Evolutionary conservation across 2,888 invertebrate genomes (phyloP), one percentile per base, ranked within the genome.

Genomic region (Ashinkailepas kermadecensis): DNA sequence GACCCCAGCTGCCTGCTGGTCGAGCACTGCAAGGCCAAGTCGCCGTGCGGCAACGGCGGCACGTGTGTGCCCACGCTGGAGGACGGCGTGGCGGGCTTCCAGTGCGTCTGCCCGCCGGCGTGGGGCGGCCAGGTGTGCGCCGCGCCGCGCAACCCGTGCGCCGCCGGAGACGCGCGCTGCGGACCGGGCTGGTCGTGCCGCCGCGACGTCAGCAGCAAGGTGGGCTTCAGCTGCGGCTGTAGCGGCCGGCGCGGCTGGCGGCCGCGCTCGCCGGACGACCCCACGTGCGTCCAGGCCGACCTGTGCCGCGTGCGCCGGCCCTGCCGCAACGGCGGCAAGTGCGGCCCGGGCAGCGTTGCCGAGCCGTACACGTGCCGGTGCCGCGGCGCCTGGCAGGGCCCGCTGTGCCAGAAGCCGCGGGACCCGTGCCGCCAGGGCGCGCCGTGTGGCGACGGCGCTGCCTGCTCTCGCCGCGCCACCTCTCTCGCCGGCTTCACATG

Each of bases 211-310:
- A 12, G 11, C 57, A 78, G 57, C 15, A 3, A 1, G 7, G n/a
- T 23, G 54, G 78, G 78, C n/a, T 57, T 39, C 58, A 78, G 58
- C 58, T 78, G 78, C 25, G 78, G 78, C 57, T 78, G 78, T 23
- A 18, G 21, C 57, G 1, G n/a, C 4, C n/a, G 78, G 12, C 78
- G 25, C n/a, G 78, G 78, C n/a, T 78, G 78, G 78, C n/a, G 58
- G 57, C 23, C 78, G 13, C n/a, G n/a, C n/a, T 78, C 78, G 12
- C 6, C 25, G 58, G 57, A 57, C n/a, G 58, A 78, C 23, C 78
- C 78, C 9, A 57, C 11, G 3, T 78, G 78, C 25, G 58, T 58
- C 12, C 57, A 23, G n/a, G 10, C 58, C 12, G 78, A 78, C 58
- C 23, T 58, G n/a, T 78, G 78, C 23, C 58, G 57, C 11, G 78